Evolutionary conservation across 2,888 invertebrate genomes (phyloP).

Genomic region (Panzeria rudis): DNA sequence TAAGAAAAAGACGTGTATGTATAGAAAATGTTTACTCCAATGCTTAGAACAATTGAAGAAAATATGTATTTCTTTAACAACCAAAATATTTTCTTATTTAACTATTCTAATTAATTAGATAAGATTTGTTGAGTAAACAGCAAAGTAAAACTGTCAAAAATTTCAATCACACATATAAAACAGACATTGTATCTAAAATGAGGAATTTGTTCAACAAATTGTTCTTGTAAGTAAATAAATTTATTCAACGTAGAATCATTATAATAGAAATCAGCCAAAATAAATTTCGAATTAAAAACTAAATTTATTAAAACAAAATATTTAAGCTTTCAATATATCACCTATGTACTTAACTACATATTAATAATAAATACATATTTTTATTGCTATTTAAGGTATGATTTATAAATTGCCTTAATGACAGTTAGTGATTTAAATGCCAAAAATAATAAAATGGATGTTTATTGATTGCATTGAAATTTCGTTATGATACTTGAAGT

Average conservation of each 20-base stretch:
- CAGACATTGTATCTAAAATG: slow-evolving; percentile 15
- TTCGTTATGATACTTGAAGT: slow-evolving; percentile 21
- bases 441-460: slow-evolving; percentile 12
- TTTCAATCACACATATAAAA: slow-evolving; percentile 56
- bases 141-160: slow-evolving; percentile 8
- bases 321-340: neutral
- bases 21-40: too few species aligned
- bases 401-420: slow-evolving; percentile 44
- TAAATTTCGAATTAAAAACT: slow-evolving; percentile 25
- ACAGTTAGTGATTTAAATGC: slow-evolving; percentile 13
- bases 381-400: slow-evolving; percentile 42
- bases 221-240: slow-evolving; percentile 1
- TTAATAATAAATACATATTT: slow-evolving; percentile 10
- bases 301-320: slow-evolving; percentile 7
- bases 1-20: too few species aligned
- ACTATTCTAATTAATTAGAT: slow-evolving; percentile 50
- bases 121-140: slow-evolving; percentile 50
- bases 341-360: too few species aligned
- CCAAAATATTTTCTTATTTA: slow-evolving; percentile 40
- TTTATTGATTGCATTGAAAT: slow-evolving; percentile 26
- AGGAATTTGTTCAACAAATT: slow-evolving; percentile 2
- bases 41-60: neutral
- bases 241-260: neutral
- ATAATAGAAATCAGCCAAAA: neutral
- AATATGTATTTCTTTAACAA: slow-evolving; percentile 45